Percentiles rank a stretch among this genome's conserved stretches.
Evolutionary conservation across 2,797 vertebrate genomes (phyloP).

Genomic region (Anguilla pacifica): DNA sequence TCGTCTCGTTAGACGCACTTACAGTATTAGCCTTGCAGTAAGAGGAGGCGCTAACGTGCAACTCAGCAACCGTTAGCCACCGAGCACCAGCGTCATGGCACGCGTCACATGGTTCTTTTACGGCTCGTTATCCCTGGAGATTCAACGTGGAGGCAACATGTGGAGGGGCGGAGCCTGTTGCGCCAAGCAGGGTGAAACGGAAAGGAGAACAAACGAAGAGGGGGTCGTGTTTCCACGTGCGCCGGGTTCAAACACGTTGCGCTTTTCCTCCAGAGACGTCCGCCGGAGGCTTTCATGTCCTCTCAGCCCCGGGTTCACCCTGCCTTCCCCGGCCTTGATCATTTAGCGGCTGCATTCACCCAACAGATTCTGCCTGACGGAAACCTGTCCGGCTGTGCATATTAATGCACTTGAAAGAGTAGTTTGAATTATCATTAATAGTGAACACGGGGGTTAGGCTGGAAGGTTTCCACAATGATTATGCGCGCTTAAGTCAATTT

Average conservation of each 20-base stretch:
- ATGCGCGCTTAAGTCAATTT: no score
- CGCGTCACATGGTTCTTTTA: constrained; percentile 23
- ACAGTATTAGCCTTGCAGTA: constrained; percentile 28
- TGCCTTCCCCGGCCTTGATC: constrained; percentile 33
- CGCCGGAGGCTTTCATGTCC: constrained; percentile 33
- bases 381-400: constrained; percentile 13
- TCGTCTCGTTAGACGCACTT: constrained; percentile 15
- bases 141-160: constrained; percentile 3
- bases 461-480: not conserved
- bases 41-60: constrained; percentile 37
- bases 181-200: constrained; percentile 15
- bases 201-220: constrained; percentile 25
- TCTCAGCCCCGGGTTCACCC: constrained; percentile 33
- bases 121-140: constrained; percentile 32
- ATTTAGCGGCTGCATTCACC: constrained; percentile 40
- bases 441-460: not conserved
- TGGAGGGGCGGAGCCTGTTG: not conserved
- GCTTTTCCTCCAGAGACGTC: constrained; percentile 42
- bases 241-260: constrained; percentile 35
- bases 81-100: constrained; percentile 16
- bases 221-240: constrained; percentile 13
- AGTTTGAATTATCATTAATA: not conserved
- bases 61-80: constrained; percentile 19
- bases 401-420: constrained; percentile 38
- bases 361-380: constrained; percentile 19